Conservation (phyloP, 1,140 invertebrate genomes). For the Lethrus apterus region DNA sequence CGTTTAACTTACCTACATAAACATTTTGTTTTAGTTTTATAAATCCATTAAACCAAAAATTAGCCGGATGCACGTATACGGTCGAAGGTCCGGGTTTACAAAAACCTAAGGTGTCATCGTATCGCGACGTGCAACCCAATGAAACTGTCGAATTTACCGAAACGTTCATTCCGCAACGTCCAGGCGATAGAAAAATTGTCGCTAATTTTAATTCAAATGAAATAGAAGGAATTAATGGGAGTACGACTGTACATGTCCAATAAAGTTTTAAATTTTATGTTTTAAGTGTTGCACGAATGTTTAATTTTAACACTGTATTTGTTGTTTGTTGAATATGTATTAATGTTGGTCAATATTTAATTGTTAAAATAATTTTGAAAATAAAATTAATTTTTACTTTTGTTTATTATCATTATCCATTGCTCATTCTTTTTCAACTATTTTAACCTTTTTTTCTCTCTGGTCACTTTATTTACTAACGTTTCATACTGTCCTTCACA, state of each 20-base stretch:
- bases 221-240: conserved; percentile 54
- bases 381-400: too few species aligned
- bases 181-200: conserved; percentile 51
- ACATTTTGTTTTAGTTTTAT: conserved; percentile 49
- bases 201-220: conserved; percentile 57
- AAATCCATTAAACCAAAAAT: conserved; percentile 53
- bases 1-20: neutral
- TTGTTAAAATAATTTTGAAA: too few species aligned
- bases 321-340: too few species aligned
- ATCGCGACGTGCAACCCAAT: conserved; percentile 51
- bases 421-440: too few species aligned
- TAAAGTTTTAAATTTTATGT: conserved; percentile 25
- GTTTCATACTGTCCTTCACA: too few species aligned
- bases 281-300: too few species aligned
- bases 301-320: too few species aligned
- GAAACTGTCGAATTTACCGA: conserved; percentile 51
- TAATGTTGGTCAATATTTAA: too few species aligned
- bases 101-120: conserved; percentile 49
- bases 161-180: conserved; percentile 47
- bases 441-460: too few species aligned
- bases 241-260: conserved; percentile 28
- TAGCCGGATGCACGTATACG: conserved; percentile 57
- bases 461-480: too few species aligned
- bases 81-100: conserved; percentile 61
- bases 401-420: too few species aligned